Base-by-base conservation (phyloP, 2,113 vertebrate genomes). In the Centropus unirufus region DNA sequence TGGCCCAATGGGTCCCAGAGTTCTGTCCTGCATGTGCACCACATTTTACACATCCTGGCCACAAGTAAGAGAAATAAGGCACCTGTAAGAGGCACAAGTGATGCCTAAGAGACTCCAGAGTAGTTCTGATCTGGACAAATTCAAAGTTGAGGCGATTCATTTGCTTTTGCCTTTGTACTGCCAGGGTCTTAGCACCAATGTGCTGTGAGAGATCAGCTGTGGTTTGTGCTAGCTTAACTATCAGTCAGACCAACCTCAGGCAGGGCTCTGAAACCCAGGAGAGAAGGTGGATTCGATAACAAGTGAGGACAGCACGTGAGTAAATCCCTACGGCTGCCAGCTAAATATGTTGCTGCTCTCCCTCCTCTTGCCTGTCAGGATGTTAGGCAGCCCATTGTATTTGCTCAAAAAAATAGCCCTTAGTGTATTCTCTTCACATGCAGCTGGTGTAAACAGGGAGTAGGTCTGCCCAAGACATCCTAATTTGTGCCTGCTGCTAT, bases 281-380 rank as follows among this genome's bases (percentile, higher is more conserved):
- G 63, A n/a, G 63, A 70, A 46, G 24, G 3, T 34, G 20, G 14
- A 34, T 47, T 76, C 52, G 64, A 5, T 16, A 69, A 59, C 52
- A 51, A 23, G 14, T 7, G 17, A 78, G 26, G n/a, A 49, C 2
- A 2, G 7, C 44, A 12, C 1, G 0, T 15, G 24, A 79, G 68
- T n/a, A 86, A 80, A 69, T 74, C 30, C 21, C 1, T 59, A 13
- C 7, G n/a, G 5, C 5, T 85, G 36, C 0, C 4, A 77, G 11
- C 7, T 81, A 24, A 55, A 54, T 29, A 24, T 3, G 14, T n/a
- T 40, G 44, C n/a, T 73, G 29, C 24, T 78, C 11, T 82, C 20
- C 23, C 7, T 83, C 22, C 22, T 55, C 61, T 70, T 84, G 19
- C 14, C 55, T 54, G 27, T 52, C 51, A 89, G 34, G 22, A 13